These are phyloP conservation scores for Nephrotoma appendiculata DNA, from an alignment of 2,888 invertebrate species.

Conservation along the genomic window DNA sequence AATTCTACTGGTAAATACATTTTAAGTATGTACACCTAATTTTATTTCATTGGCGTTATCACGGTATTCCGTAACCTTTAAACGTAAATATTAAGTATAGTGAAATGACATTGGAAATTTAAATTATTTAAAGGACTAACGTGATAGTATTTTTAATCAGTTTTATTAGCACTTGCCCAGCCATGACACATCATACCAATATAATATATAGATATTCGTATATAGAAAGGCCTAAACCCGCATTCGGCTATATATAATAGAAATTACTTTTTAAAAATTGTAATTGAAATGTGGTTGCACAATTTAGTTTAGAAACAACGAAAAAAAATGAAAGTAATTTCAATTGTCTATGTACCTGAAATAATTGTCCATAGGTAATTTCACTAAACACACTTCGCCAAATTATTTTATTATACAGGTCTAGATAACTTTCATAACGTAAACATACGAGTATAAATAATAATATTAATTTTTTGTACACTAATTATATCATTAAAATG, in stretches of 20 bases:
- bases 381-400: background rate
- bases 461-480: background rate
- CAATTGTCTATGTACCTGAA: background rate
- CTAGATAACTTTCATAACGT: background rate
- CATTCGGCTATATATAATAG: background rate
- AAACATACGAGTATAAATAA: background rate
- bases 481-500: background rate
- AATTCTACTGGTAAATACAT: background rate
- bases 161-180: background rate
- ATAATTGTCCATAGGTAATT: background rate
- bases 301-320: background rate
- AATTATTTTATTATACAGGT: background rate
- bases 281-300: background rate
- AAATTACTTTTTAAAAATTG: background rate
- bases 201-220: background rate
- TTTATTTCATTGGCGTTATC: background rate
- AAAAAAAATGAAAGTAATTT: background rate
- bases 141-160: background rate
- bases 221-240: background rate
- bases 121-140: background rate
- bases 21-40: background rate
- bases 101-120: background rate
- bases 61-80: background rate
- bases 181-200: background rate
- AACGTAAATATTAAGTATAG: background rate